Base-by-base conservation (phyloP, 2,888 invertebrate species). In the Lagria hirta region DNA sequence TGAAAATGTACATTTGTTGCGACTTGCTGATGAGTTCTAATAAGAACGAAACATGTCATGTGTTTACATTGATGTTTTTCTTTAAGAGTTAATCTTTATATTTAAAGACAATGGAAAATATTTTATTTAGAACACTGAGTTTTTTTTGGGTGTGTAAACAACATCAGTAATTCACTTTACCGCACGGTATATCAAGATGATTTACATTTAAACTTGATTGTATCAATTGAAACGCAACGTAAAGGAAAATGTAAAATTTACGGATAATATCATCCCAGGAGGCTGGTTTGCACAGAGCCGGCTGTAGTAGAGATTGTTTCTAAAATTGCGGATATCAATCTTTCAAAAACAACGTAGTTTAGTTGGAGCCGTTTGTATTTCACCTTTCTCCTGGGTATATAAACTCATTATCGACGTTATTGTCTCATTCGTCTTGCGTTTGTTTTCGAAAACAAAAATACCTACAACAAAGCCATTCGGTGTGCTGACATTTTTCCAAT, bases 271-370 rank as follows among this genome's bases (percentile, higher is more conserved):
- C 23, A 37, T 41, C 53, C 34, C 49, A 18, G 23, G 48, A 47
- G 47, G 36, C 51, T 54, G 51, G 49, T 53, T 53, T 53, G 44
- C 42, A 44, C 49, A 46, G 48, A 47, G 33, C 51, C 38, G 49
- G 49, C 47, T 53, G 48, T 51, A 53, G 50, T 44, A 37, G 48
- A 47, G n/a, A 53, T 53, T 53, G 53, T 49, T 53, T 48, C 34
- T 32, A 36, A 36, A 51, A 53, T 49, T 53, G 49, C 41, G 30
- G 27, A 43, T 51, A 53, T 51, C 53, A 51, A 51, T 53, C 53
- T 51, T 53, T 49, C 41, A 44, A 42, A 47, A 47, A 48, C 42
- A 50, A 44, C 48, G 36, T 45, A 52, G 36, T 52, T 44, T 46
- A 40, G 42, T 37, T 42, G 30, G 35, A 28, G 45, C 43, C 49